Conservation (phyloP, 2,797 vertebrate genomes). For the Acomys russatus region DNA sequence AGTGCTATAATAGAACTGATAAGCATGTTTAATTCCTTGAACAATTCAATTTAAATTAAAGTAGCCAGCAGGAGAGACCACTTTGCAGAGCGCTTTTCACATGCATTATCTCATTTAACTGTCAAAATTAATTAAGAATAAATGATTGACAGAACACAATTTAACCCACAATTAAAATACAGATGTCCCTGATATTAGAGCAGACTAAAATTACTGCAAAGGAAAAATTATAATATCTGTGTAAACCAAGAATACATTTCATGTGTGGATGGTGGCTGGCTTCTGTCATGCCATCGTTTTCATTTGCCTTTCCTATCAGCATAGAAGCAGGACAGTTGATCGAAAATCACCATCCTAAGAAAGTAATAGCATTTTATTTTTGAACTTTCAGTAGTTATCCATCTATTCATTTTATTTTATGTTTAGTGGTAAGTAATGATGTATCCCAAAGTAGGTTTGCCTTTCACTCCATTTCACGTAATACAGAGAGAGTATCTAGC, state of each 20-base stretch:
- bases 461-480: constrained; percentile 37
- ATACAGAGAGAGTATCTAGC: neutral
- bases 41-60: constrained; percentile 68
- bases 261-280: constrained; percentile 29
- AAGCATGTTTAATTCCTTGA: constrained; percentile 59
- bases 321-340: constrained; percentile 16
- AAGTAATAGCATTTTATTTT: constrained; percentile 42
- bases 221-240: constrained; percentile 58
- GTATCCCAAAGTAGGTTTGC: constrained; percentile 14
- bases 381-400: constrained; percentile 49
- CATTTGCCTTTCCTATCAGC: constrained; percentile 25
- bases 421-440: constrained; percentile 57
- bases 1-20: constrained; percentile 55
- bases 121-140: constrained; percentile 64
- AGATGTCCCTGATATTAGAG: constrained; percentile 47
- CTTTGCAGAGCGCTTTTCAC: constrained; percentile 47
- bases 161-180: constrained; percentile 55
- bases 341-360: neutral
- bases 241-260: constrained; percentile 35
- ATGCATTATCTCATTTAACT: constrained; percentile 59
- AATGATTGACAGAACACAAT: constrained; percentile 66
- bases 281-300: constrained; percentile 26
- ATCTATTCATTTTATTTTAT: constrained; percentile 59
- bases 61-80: constrained; percentile 20
- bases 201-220: constrained; percentile 58